Percentiles rank a stretch among this genome's conserved stretches.
phyloP scores from a whole-genome alignment of 1,140 invertebrate genomes.

The Calephelis virginiensis region DNA sequence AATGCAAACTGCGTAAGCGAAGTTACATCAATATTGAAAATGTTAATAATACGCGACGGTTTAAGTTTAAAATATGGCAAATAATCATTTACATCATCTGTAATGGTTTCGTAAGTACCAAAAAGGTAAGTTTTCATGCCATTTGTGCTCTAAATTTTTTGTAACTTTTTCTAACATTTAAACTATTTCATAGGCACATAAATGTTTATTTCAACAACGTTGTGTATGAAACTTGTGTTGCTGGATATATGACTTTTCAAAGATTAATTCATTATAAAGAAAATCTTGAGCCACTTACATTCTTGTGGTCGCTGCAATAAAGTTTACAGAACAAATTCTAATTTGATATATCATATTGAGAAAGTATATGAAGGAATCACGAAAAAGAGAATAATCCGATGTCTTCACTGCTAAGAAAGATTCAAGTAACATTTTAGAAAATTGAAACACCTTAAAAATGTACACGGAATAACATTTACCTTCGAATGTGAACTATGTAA shows the following conservation, averaged over 20 bases:
- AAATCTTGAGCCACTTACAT: slow-evolving; percentile 50
- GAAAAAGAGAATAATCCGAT: slow-evolving; percentile 44
- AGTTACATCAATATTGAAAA: slow-evolving; percentile 34
- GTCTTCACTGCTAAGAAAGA: slow-evolving; percentile 50
- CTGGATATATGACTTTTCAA: slow-evolving; percentile 60
- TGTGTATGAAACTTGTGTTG: slow-evolving; percentile 64
- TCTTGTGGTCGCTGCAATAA: slow-evolving; percentile 51
- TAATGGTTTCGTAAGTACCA: slow-evolving; percentile 45
- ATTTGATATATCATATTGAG: slow-evolving; percentile 52
- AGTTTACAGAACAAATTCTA: slow-evolving; percentile 54
- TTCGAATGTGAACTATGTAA: slow-evolving; percentile 52
- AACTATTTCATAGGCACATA: slow-evolving; percentile 57
- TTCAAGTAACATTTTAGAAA: slow-evolving; percentile 55
- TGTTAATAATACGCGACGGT: slow-evolving; percentile 29
- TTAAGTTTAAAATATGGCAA: slow-evolving; percentile 39
- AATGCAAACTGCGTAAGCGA: slow-evolving; percentile 42
- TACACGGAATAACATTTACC: slow-evolving; percentile 50
- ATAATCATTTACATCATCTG: slow-evolving; percentile 43
- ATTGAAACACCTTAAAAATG: slow-evolving; percentile 52
- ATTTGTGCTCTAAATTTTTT: slow-evolving; percentile 50
- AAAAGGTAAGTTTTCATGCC: slow-evolving; percentile 48
- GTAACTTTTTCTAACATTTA: slow-evolving; percentile 51
- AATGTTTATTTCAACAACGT: slow-evolving; percentile 59
- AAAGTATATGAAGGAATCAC: slow-evolving; percentile 47
- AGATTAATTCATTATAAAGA: slow-evolving; percentile 55